Conservation (phyloP, 2,113 vertebrate species). For the Mixornis gularis region DNA sequence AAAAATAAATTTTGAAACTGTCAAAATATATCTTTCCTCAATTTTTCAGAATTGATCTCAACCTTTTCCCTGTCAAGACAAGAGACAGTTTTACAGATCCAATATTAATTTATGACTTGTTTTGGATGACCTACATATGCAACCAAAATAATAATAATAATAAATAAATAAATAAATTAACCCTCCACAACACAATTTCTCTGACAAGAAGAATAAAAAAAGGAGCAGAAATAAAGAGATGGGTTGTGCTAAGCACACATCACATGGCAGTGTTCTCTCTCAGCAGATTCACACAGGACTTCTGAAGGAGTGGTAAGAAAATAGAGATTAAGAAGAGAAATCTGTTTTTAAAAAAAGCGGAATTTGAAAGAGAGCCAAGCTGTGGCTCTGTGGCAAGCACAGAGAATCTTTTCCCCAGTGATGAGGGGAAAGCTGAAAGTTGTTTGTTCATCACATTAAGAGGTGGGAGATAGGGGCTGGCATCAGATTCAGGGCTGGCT, state of each 20-base stretch:
- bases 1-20: background rate
- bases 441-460: background rate
- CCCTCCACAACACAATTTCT: background rate
- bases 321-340: background rate
- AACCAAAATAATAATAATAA: background rate
- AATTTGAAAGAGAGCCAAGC: background rate
- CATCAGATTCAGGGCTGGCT: background rate
- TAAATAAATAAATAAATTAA: background rate
- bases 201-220: background rate
- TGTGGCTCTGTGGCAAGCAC: background rate
- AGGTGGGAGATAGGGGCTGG: background rate
- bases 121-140: background rate
- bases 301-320: background rate
- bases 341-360: background rate
- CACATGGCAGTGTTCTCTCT: fast-evolving
- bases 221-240: background rate
- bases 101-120: background rate
- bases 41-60: background rate
- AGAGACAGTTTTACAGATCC: background rate
- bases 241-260: background rate
- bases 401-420: background rate
- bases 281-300: background rate
- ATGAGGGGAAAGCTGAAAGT: background rate
- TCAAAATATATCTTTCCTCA: background rate
- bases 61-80: background rate